Evolutionary conservation across 1,140 invertebrate species (phyloP), one percentile per base, ranked within the genome.

Genomic region (Formica selysi): DNA sequence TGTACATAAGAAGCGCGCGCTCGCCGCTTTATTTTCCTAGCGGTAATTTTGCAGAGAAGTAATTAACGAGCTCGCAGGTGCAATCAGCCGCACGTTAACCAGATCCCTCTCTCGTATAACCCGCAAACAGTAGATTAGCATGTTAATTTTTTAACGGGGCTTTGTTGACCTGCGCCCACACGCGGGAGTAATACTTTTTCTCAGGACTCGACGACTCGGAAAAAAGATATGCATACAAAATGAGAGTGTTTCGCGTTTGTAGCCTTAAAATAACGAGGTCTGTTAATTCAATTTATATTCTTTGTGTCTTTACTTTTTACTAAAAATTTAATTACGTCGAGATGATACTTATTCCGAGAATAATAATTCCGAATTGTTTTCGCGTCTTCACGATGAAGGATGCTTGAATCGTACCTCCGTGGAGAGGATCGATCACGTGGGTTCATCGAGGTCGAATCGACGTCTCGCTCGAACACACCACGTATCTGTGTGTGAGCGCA

Each of bases 111-210:
- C 29, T 11, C 41, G 51, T 36, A 29, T 38, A 29, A 26, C 11
- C 67, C 29, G 22, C 54, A 57, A n/a, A n/a, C 68, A 29, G 5
- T n/a, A 44, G 79, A 83, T 83, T 83, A 74, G 68, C 54, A 48
- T 74, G 68, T 83, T 83, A 74, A 83, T 74, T 83, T 83, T 83
- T 83, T 83, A 83, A 83, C 79, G 38, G 79, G 38, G 38, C 67
- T 83, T 62, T 38, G 48, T 44, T 38, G 67, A 73, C 13, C 38
- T 7, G 26, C 26, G 26, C 64, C 11, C n/a, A 29, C 48, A 7
- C 32, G 76, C 29, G 62, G 11, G 32, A 29, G 16, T 0, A 51
- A 16, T 67, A 26, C 38, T 19, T 26, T 29, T 80, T 54, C 64
- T 54, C 32, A 32, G 19, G 7, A 54, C 29, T 16, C 38, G 61